Base-by-base conservation (phyloP, 2,797 vertebrate species). In the Macrochelys suwanniensis region DNA sequence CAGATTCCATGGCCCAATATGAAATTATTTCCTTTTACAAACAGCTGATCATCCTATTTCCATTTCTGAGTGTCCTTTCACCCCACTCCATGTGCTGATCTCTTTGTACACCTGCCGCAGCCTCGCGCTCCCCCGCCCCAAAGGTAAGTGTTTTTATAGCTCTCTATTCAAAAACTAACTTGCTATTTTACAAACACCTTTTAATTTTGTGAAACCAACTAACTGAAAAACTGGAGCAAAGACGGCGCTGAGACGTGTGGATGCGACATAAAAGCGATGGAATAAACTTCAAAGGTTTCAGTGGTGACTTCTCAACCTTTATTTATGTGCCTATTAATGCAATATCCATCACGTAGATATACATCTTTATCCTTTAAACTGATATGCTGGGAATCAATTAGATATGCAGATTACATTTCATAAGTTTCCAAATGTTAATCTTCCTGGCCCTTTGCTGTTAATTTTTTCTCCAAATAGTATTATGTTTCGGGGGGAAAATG, bases 331-430 rank as follows among this genome's bases (percentile, higher is more conserved):
- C 98, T 98, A 98, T 99, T 99, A 97, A 98, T 99, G 99, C 98
- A 98, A 98, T 98, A 98, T 98, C 98, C 99, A 98, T 99, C 98
- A 98, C 97, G 98, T 95, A 98, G 99, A 98, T 98, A 98, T 95
- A 53, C 97, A 98, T 98, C 98, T 98, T 98, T 98, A 98, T 98
- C 98, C 98, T 98, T 99, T 98, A 98, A 99, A 99, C 98, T 98
- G 98, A 99, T 98, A 98, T 96, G 97, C 98, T 97, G 97, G 97
- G 98, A 99, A 99, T 99, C 99, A 99, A 99, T 99, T 99, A 97
- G 99, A 98, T 98, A 99, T 99, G 99, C 98, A 98, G 99, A 99
- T 99, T 99, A 98, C 94, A 97, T 99, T 99, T 99, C 99, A 97
- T 98, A 98, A 97, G 89, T 98, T 98, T 97, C 98, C 98, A 98